Evolutionary conservation across 1,140 invertebrate genomes (phyloP), one percentile per base, ranked within the genome.

Genomic region (Ceratosolen solmsi): DNA sequence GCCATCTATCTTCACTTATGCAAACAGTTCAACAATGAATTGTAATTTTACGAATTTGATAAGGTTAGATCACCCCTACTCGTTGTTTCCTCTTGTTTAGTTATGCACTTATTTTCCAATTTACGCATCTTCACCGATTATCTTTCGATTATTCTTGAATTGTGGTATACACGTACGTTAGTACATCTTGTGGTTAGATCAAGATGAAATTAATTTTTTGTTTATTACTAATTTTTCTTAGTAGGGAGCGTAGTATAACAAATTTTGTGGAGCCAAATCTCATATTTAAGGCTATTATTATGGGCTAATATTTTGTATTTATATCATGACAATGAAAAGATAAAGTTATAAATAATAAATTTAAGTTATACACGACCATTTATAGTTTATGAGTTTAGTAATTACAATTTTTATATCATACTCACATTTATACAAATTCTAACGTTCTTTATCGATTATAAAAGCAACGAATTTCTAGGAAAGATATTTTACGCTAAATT

Each of bases 21-120:
- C 74, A 65, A 73, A 74, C 65, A 73, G 65, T 80, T 74, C 79
- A 83, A 41, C 68, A 51, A 60, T 58, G 63, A 79, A 80, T 51
- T 63, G 77, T 71, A 51, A 76, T 73, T 74, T 78, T 54, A 27
- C 56, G 38, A 17, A 11, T 36, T 58, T 41, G 70, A 80, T 80
- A 72, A 80, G 33, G 8, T 17, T 38, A n/a, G 22, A 22, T 27
- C 33, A 2, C 30, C n/a, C 33, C 54, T 15, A 41, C 65, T 79
- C 33, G 36, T 70, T 38, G 8, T 27, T 13, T 33, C 54, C 15
- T 54, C 73, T 36, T 41, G 77, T 25, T 20, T 27, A 33, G 25
- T 22, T 25, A 22, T 71, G 33, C 68, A 11, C 33, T 36, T 15
- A n/a, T 25, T 25, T 58, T 58, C 15, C 30, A 38, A 70, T 58